A percentile compares a stretch with the other conserved stretches of the same genome.
Evolutionary conservation across 1,140 invertebrate genomes (phyloP).

Genomic region (Steinernema feltiae): DNA sequence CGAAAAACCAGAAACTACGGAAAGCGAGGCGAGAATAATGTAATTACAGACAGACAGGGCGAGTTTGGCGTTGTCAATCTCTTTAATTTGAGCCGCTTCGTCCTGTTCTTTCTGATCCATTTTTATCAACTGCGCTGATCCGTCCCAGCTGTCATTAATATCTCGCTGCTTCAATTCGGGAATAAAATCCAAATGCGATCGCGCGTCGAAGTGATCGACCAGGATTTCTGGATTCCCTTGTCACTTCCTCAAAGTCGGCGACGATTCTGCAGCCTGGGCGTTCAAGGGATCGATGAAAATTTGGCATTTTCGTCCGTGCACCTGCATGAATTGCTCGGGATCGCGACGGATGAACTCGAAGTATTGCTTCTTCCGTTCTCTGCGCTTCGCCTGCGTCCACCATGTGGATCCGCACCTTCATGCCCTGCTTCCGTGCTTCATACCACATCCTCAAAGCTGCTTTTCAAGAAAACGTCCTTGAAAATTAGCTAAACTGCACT

Average conservation of each 20-base stretch:
- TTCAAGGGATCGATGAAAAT: slow-evolving; percentile 88
- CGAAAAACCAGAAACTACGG: neutral
- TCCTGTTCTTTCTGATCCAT: too few relatives aligned
- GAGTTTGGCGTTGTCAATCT: too few relatives aligned
- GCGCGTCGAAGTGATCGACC: too few relatives aligned
- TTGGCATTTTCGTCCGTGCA: slow-evolving; percentile 88
- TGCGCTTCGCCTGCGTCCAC: slow-evolving; percentile 90
- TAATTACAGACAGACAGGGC: too few relatives aligned
- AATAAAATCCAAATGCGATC: slow-evolving; percentile 93
- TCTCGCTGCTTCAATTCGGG: slow-evolving; percentile 61
- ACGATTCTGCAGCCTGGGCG: slow-evolving; percentile 84
- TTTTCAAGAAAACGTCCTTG: too few relatives aligned
- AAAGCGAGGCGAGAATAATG: slow-evolving; percentile 5
- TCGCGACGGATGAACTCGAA: slow-evolving; percentile 89
- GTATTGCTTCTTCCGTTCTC: slow-evolving; percentile 87
- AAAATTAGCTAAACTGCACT: too few relatives aligned
- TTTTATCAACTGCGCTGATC: too few relatives aligned
- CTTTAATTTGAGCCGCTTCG: too few relatives aligned
- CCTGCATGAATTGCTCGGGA: too few relatives aligned
- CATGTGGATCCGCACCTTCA: slow-evolving; percentile 85
- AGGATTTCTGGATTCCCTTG: too few relatives aligned
- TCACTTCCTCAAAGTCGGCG: too few relatives aligned
- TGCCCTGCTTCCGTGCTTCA: slow-evolving; percentile 93
- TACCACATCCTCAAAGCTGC: too few relatives aligned
- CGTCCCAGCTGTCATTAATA: slow-evolving; percentile 19